These are phyloP conservation scores for Phylloscopus whistleri DNA, from an alignment of 2,113 vertebrate genomes.

Conservation along the genomic window DNA sequence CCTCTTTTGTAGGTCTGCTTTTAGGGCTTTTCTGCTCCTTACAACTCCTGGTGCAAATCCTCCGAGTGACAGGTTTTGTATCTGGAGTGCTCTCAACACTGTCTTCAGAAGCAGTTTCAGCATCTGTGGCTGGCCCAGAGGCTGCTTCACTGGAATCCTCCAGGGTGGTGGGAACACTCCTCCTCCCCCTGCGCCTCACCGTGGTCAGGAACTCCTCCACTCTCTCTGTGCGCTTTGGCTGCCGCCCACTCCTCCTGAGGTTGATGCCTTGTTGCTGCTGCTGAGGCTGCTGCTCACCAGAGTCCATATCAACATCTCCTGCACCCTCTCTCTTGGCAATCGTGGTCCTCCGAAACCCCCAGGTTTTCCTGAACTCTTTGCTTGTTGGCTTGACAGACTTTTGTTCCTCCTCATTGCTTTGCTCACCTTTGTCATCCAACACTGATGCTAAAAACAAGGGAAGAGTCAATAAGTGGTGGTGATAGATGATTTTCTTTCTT, in stretches of 20 bases:
- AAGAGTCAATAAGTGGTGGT: not conserved
- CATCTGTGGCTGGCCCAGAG: slow-evolving; percentile 76
- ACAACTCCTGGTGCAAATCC: not conserved
- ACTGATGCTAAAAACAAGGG: slow-evolving; percentile 33
- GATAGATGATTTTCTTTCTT: not conserved
- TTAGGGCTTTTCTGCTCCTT: slow-evolving; percentile 21
- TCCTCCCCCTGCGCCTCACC: slow-evolving; percentile 73
- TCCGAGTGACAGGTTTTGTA: slow-evolving; percentile 50
- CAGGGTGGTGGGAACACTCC: slow-evolving; percentile 64
- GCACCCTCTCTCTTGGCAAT: slow-evolving; percentile 86
- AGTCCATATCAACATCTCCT: slow-evolving; percentile 76
- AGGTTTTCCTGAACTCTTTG: slow-evolving; percentile 87
- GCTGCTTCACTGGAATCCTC: slow-evolving; percentile 78
- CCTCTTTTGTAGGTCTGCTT: not conserved
- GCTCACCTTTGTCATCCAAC: slow-evolving; percentile 75
- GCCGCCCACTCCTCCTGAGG: slow-evolving; percentile 79
- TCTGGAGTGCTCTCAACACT: slow-evolving; percentile 89
- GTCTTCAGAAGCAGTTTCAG: slow-evolving; percentile 84
- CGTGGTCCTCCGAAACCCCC: slow-evolving; percentile 93
- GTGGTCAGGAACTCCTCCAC: slow-evolving; percentile 94
- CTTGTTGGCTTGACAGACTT: slow-evolving; percentile 77
- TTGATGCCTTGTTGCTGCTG: slow-evolving; percentile 67
- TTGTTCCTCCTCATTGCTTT: slow-evolving; percentile 70
- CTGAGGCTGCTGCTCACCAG: slow-evolving; percentile 54
- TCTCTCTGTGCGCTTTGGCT: slow-evolving; percentile 75